Conservation (phyloP, 2,888 invertebrate species). For the Baronia brevicornis region DNA sequence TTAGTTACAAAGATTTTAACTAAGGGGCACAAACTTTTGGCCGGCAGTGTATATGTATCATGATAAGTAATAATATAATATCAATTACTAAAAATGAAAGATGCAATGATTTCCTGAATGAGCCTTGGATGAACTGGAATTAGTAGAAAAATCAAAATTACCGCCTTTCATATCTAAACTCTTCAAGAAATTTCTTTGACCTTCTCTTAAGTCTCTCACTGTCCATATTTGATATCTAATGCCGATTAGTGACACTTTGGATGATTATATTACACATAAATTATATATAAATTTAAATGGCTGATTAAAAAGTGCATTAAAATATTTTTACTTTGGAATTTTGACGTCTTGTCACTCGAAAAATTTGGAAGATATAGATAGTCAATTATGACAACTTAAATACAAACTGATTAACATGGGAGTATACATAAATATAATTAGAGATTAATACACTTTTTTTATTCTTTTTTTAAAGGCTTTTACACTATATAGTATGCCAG, state of each 20-base stretch:
- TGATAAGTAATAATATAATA: too few relatives aligned
- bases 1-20: too few relatives aligned
- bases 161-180: slow-evolving; percentile 58
- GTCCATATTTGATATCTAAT: slow-evolving; percentile 61
- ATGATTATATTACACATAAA: slow-evolving; percentile 24
- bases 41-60: too few relatives aligned
- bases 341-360: slow-evolving; percentile 12
- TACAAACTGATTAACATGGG: not conserved
- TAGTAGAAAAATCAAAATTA: slow-evolving; percentile 25
- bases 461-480: too few relatives aligned
- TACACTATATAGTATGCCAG: too few relatives aligned
- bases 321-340: slow-evolving; percentile 16
- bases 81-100: too few relatives aligned
- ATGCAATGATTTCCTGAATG: too few relatives aligned
- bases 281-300: slow-evolving; percentile 17
- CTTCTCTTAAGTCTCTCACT: slow-evolving; percentile 53
- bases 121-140: too few relatives aligned
- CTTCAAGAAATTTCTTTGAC: slow-evolving; percentile 57
- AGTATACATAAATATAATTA: not conserved
- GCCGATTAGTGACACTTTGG: slow-evolving; percentile 60
- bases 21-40: too few relatives aligned
- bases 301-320: slow-evolving; percentile 11
- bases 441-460: too few relatives aligned
- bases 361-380: too few relatives aligned
- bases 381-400: not conserved